A percentile compares a stretch with the other conserved stretches of the same genome.
phyloP scores from a whole-genome alignment of 2,888 invertebrate genomes.

The Cataglyphis albicans region DNA sequence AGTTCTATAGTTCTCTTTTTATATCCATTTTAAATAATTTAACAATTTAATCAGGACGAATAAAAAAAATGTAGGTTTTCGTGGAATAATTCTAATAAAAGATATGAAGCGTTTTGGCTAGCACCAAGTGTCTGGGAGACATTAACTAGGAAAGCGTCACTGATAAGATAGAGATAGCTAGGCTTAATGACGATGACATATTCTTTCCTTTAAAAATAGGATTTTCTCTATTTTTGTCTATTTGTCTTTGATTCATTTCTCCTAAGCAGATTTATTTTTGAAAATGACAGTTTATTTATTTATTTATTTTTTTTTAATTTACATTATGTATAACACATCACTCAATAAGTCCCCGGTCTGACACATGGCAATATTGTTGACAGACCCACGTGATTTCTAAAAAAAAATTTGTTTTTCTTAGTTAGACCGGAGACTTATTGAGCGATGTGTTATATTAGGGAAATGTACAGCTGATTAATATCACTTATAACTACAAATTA shows the following conservation, averaged over 20 bases:
- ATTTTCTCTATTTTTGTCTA: not conserved
- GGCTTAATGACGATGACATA: conserved; percentile 6
- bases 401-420: too few species aligned
- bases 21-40: not conserved
- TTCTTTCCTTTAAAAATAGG: not conserved
- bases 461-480: not conserved
- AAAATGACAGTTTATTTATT: not conserved
- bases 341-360: too few species aligned
- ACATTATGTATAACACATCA: not conserved
- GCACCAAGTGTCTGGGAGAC: not conserved
- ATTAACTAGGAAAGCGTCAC: conserved; percentile 28
- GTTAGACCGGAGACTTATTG: too few species aligned
- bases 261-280: not conserved
- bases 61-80: not conserved
- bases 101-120: not conserved
- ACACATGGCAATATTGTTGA: too few species aligned
- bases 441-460: not conserved
- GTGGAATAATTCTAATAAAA: not conserved
- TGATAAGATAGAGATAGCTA: conserved; percentile 10
- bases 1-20: not conserved
- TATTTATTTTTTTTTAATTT: not conserved
- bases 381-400: too few species aligned
- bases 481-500: not conserved
- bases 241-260: not conserved
- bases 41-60: not conserved